Conservation (phyloP, 2,113 vertebrate genomes). For the Thymallus thymallus region DNA sequence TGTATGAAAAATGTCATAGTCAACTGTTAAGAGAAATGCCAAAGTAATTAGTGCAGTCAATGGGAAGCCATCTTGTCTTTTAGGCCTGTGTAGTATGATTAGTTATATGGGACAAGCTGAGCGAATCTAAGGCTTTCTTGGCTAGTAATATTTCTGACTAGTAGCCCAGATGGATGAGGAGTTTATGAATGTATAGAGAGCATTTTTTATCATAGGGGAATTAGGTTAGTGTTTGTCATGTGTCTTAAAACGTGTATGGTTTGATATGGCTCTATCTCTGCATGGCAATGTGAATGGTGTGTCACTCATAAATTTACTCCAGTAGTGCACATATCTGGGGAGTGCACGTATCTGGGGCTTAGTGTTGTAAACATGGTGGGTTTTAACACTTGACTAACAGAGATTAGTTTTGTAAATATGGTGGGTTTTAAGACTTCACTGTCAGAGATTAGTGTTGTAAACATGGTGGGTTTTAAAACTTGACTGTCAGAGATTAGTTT, state of each 20-base stretch:
- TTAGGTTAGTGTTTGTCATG: neutral
- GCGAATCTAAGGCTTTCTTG: neutral
- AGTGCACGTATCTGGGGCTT: no score
- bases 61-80: neutral
- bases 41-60: slow-evolving; percentile 50
- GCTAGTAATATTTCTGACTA: neutral
- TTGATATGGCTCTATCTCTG: neutral
- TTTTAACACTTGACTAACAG: slow-evolving; percentile 51
- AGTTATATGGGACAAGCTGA: no score
- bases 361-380: slow-evolving; percentile 62
- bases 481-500: slow-evolving; percentile 54
- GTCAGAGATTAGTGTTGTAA: slow-evolving; percentile 62
- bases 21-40: slow-evolving; percentile 75
- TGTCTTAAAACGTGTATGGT: neutral
- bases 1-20: neutral
- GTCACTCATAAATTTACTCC: slow-evolving; percentile 1
- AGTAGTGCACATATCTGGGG: slow-evolving; percentile 24
- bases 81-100: neutral
- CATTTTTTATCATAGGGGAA: no score
- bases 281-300: neutral
- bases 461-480: slow-evolving; percentile 54
- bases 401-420: slow-evolving; percentile 62
- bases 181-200: no score
- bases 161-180: no score
- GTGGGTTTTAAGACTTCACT: slow-evolving; percentile 53